phyloP scores from a whole-genome alignment of 92 coral and sea anemone species.

The Actinostola sp. region DNA sequence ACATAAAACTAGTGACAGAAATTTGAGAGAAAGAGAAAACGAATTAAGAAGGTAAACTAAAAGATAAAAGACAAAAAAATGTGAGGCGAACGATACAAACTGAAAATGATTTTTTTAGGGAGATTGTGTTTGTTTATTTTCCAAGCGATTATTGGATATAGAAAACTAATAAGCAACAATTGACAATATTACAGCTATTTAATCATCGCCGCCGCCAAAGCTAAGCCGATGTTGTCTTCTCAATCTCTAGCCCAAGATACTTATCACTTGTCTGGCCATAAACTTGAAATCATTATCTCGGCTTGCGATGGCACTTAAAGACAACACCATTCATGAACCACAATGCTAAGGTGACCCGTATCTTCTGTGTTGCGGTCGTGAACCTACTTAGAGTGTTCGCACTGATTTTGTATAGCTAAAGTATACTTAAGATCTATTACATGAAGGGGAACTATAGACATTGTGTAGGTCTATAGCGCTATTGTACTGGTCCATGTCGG shows the following conservation, averaged over 20 bases:
- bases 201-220: background rate
- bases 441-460: too few species aligned
- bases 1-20: too few species aligned
- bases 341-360: conserved; percentile 6
- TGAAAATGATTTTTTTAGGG: too few species aligned
- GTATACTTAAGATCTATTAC: too few species aligned
- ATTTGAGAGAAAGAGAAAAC: too few species aligned
- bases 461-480: background rate
- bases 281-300: conserved; percentile 32
- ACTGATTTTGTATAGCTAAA: too few species aligned
- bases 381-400: too few species aligned
- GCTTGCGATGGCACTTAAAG: conserved; percentile 13
- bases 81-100: too few species aligned
- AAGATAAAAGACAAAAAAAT: too few species aligned
- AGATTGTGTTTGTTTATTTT: too few species aligned
- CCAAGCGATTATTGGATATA: background rate
- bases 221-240: background rate
- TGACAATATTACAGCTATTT: background rate
- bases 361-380: background rate
- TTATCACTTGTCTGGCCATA: conserved; percentile 4
- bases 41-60: too few species aligned
- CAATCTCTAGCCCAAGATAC: conserved; percentile 6
- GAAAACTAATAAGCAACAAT: background rate
- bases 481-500: too few species aligned
- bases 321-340: conserved; percentile 9